Evolutionary conservation across 2,113 vertebrate genomes (phyloP), one percentile per base, ranked within the genome.

Genomic region (Takifugu bimaculatus): DNA sequence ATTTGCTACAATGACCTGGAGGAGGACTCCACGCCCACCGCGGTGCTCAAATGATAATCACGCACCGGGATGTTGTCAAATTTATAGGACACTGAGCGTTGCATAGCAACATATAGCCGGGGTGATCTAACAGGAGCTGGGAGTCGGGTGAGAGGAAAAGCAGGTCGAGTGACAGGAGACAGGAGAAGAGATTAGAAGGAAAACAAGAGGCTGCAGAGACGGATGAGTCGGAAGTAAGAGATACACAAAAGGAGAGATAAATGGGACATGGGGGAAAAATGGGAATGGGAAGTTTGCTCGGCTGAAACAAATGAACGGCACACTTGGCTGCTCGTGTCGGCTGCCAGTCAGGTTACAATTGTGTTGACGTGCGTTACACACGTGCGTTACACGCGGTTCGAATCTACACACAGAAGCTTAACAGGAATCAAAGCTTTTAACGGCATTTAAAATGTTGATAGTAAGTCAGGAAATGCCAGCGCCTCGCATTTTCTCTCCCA

Each of bases 1-100:
- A 87, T 84, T 75, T 84, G 68, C 80, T 65, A 81, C 80, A 72
- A 75, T 89, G 81, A 88, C 85, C 86, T 85, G 70, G 82, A 88
- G 85, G 78, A 76, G 79, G 81, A 73, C 72, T 86, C 81, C 81
- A 79, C 72, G 29, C 29, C 29, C 29, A 82, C 84, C 73, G 72
- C 77, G 80, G 75, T 63, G 63, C 84, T 87, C 77, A 88, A 90
- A 91, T 88, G 87, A 89, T 90, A 89, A 90, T 90, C 87, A 87
- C 80, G 83, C 80, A 59, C 72, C 62, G 62, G 76, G 80, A 86
- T 88, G 85, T 88, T 89, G 84, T 88, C 87, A 90, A 86, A 89
- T 89, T 85, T 87, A 89, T 86, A 88, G 81, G 89, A 85, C 85
- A 80, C 73, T 28, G 75, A 74, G 77, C 42, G 83, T 90, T 80